Conservation (phyloP, 2,888 invertebrate species). For the Ryuthela nishihirai region DNA sequence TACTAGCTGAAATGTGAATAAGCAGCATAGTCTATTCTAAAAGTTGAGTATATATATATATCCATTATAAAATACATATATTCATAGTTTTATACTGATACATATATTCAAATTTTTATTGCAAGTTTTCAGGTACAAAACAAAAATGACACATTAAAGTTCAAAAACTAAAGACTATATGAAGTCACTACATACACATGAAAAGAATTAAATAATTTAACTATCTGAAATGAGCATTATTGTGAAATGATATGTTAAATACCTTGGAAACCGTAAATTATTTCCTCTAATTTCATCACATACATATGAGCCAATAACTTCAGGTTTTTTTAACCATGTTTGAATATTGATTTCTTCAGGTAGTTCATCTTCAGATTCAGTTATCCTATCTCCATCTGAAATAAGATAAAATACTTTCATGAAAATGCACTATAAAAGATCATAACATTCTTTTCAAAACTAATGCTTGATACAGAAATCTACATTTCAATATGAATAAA, state of each 20-base stretch:
- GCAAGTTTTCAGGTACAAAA: too few relatives aligned
- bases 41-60: too few relatives aligned
- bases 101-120: too few relatives aligned
- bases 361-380: slow-evolving; percentile 54
- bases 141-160: too few relatives aligned
- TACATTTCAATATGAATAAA: not conserved
- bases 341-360: slow-evolving; percentile 65
- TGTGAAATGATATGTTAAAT: not conserved
- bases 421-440: not conserved
- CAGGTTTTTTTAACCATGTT: slow-evolving; percentile 74
- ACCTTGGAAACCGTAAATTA: slow-evolving; percentile 77
- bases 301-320: slow-evolving; percentile 78
- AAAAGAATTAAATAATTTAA: not conserved
- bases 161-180: too few relatives aligned
- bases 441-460: not conserved
- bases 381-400: slow-evolving; percentile 39
- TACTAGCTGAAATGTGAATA: too few relatives aligned
- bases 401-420: slow-evolving; percentile 43
- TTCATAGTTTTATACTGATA: too few relatives aligned
- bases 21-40: too few relatives aligned
- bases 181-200: too few relatives aligned
- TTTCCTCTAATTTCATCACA: slow-evolving; percentile 90
- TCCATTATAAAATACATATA: too few relatives aligned
- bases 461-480: not conserved
- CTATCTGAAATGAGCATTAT: not conserved